Evolutionary conservation across 1,140 invertebrate species (phyloP), one percentile per base, ranked within the genome.

Genomic region (Pogonus chalceus): DNA sequence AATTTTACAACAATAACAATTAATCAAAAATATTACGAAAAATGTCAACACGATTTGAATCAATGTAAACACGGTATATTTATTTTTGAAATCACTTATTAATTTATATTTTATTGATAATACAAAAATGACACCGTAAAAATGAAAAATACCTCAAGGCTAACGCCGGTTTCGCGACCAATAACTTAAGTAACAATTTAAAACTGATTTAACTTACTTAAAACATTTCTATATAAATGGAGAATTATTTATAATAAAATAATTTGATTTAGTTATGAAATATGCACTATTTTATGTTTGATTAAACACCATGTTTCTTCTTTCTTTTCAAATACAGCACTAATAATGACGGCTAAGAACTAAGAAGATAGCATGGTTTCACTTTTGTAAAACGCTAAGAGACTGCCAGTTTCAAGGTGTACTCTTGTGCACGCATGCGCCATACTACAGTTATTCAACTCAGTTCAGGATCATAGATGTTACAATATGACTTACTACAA

Each of bases 371-470:
- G 4, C 18, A 18, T 43, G 37, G 37, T 60, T 61, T 59, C 59
- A 56, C 59, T 59, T 58, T 57, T 55, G 55, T 60, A 54, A 35
- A 51, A 35, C 4, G 16, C n/a, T n/a, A 18, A 20, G 26, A 52
- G 26, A 52, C 51, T 35, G 24, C 16, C 26, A 52, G 53, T 63
- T 57, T 61, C 60, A 64, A 64, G 62, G 62, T 64, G 59, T 55
- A 48, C n/a, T 23, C 20, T n/a, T 12, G 18, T 12, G 22, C 23
- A 51, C 62, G 61, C 55, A 56, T 51, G 62, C 51, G 54, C 51
- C 26, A 22, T 39, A 23, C 37, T 51, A 62, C 62, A 62, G 62
- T 63, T 60, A 63, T 63, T 60, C 62, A 56, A 62, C 58, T 56
- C 23, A n/a, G n/a, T n/a, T 57, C 54, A 48, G 62, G 60, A 60